Percentiles rank a stretch among this genome's conserved stretches.
Conservation (phyloP, 53 echinoderm and acorn worm species). For the Zoroaster sp. region DNA sequence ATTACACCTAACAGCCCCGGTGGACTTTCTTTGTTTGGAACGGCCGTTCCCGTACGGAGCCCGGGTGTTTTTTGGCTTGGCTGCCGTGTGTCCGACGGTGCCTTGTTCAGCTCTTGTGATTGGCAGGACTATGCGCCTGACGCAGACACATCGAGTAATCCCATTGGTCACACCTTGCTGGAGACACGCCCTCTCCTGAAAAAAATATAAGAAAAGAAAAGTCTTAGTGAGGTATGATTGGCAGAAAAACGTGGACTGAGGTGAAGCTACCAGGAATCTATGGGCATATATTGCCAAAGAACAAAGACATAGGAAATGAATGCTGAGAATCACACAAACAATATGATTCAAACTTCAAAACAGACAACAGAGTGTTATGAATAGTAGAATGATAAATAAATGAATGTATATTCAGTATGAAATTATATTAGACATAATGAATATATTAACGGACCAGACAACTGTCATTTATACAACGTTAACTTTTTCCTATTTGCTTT, state of each 20-base stretch:
- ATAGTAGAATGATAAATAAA: background rate
- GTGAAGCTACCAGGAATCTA: background rate
- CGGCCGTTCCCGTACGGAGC: slow-evolving; percentile 49
- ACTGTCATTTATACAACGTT: background rate
- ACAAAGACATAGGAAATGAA: background rate
- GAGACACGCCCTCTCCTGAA: slow-evolving; percentile 55
- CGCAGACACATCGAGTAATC: slow-evolving; percentile 26
- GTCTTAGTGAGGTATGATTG: slow-evolving; percentile 27
- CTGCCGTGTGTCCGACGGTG: background rate
- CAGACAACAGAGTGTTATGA: background rate
- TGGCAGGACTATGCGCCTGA: slow-evolving; percentile 38
- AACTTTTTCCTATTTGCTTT: background rate
- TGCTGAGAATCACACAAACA: background rate
- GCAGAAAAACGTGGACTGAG: slow-evolving; percentile 45
- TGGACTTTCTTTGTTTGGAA: slow-evolving; percentile 45
- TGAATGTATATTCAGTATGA: background rate
- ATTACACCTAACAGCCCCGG: slow-evolving; percentile 17
- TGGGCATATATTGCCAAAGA: background rate
- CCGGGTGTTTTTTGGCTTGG: background rate
- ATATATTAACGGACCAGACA: background rate
- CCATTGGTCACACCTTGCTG: slow-evolving; percentile 44
- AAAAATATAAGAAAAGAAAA: slow-evolving; percentile 6
- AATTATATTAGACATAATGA: no score
- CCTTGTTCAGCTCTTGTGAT: background rate
- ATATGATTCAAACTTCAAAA: background rate